Base-by-base conservation (phyloP, 1,140 invertebrate genomes). In the Drosophila persimilis region DNA sequence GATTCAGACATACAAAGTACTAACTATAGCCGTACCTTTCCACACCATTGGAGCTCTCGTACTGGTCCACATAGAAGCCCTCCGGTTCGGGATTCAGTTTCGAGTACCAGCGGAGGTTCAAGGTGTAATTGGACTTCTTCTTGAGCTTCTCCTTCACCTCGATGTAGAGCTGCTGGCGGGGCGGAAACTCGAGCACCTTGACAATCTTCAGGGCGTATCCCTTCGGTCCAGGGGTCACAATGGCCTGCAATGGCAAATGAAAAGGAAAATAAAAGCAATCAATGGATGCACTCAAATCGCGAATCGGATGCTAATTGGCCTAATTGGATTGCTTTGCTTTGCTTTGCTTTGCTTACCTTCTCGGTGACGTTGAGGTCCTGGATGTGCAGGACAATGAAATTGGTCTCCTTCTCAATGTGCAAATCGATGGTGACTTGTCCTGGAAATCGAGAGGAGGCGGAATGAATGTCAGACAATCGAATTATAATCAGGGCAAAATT, bases 11-110 rank as follows among this genome's bases (percentile, higher is more conserved):
- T 0, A 20, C 20, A 20, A 20, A 20, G 20, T 2, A 20, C 20
- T 2, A 20, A 1, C 20, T 4, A 26, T 48, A 45, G 0, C 15
- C 64, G 93, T 92, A 98, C 97, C 96, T 96, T 92, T 94, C 95
- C 80, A 96, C 94, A 47, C 95, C 96, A 75, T 94, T 93, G 39
- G 93, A 92, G 61, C 93, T 95, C 50, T 94, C 94, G 78, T 98
- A 98, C 73, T 95, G 96, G 76, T 97, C 97, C 17, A 98, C 93
- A 92, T 99, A 99, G 93, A 99, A 98, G 1, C 98, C 98, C 90
- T 97, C 95, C 63, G 98, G 94, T 78, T 96, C 95, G 50, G 94
- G 95, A 67, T 94, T 95, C 48, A 99, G 92, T 73, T 94, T 94
- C 7, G 96, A 96, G 60, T 95, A 95, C 92, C 97, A 99, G 67